Percentiles rank a stretch among this genome's conserved stretches.
Conservation (phyloP, 2,888 invertebrate genomes). For the Thymelicus sylvestris region DNA sequence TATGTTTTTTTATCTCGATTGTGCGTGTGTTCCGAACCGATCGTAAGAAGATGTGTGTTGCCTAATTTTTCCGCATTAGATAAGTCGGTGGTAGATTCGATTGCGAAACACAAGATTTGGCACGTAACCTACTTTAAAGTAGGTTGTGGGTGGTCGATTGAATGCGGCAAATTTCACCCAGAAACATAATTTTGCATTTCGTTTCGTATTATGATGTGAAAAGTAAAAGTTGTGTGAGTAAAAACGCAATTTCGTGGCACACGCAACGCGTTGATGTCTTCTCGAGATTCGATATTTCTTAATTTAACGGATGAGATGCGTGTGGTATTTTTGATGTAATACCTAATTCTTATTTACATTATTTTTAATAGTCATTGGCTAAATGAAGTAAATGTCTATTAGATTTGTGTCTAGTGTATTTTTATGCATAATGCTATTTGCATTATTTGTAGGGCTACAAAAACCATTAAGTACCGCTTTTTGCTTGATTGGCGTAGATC, state of each 20-base stretch:
- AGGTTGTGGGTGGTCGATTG: slow-evolving; percentile 28
- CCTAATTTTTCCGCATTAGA: slow-evolving; percentile 45
- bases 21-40: slow-evolving; percentile 32
- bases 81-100: slow-evolving; percentile 45
- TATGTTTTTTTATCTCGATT: slow-evolving; percentile 29
- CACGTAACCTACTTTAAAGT: slow-evolving; percentile 47
- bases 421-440: too few species aligned
- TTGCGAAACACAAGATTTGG: slow-evolving; percentile 45
- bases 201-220: slow-evolving; percentile 12
- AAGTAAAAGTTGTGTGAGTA: slow-evolving; percentile 20
- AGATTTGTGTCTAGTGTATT: too few species aligned
- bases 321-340: slow-evolving; percentile 5
- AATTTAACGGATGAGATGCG: neutral
- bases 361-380: too few species aligned
- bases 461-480: too few species aligned
- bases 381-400: too few species aligned
- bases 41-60: slow-evolving; percentile 41
- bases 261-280: slow-evolving; percentile 35
- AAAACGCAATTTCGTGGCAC: slow-evolving; percentile 14
- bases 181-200: slow-evolving; percentile 22
- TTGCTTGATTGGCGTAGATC: too few species aligned
- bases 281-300: slow-evolving; percentile 19
- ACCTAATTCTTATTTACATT: too few species aligned
- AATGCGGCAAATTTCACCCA: slow-evolving; percentile 38
- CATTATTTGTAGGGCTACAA: too few species aligned